Percentiles rank a stretch among this genome's conserved stretches.
Conservation (phyloP, 2,113 vertebrate species). For the Tor tambroides region DNA sequence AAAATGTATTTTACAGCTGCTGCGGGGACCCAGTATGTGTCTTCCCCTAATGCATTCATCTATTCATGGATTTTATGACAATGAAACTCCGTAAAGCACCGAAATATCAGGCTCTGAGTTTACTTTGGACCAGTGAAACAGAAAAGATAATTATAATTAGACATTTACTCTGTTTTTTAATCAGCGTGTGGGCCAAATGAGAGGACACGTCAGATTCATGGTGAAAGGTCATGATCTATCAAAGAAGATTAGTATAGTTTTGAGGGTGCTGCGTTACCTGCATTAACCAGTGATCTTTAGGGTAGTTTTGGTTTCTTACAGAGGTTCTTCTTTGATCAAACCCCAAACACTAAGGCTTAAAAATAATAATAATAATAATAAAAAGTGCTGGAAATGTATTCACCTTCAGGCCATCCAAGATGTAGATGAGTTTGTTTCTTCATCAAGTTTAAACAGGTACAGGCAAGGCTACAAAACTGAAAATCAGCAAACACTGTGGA, state of each 20-base stretch:
- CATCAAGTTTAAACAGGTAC: too few species aligned
- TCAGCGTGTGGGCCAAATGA: conserved; percentile 51
- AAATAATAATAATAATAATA: background rate
- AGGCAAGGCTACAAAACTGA: too few species aligned
- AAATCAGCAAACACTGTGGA: too few species aligned
- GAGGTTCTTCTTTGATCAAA: background rate
- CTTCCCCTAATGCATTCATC: conserved; percentile 74
- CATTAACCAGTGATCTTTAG: background rate
- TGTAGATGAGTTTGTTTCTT: background rate
- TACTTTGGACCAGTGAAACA: conserved; percentile 73
- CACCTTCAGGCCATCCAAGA: background rate
- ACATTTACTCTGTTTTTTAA: conserved; percentile 68
- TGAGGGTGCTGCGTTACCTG: background rate
- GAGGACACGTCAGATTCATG: background rate
- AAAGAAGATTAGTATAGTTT: background rate
- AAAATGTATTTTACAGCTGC: conserved; percentile 74
- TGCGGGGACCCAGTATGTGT: conserved; percentile 66
- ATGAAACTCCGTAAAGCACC: conserved; percentile 72
- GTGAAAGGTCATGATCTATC: background rate
- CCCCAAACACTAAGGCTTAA: background rate
- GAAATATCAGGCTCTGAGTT: conserved; percentile 74
- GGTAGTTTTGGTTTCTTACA: background rate
- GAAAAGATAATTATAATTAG: conserved; percentile 69
- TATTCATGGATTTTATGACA: conserved; percentile 77
- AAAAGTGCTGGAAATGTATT: background rate